Base-by-base conservation (phyloP, 92 coral and sea anemone genomes). In the Isaurus tuberculatus region DNA sequence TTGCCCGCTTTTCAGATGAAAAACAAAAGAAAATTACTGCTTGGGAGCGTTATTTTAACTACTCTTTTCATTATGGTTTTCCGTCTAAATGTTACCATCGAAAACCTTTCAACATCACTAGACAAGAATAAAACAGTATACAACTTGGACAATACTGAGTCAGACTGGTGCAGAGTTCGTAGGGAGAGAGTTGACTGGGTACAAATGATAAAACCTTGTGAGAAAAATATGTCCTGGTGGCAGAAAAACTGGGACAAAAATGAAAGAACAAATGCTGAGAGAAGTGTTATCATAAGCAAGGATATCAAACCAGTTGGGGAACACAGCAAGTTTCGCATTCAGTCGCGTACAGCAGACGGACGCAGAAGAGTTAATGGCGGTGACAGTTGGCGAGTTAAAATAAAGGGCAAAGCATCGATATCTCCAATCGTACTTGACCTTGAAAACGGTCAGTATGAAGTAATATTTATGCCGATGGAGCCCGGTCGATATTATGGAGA, bases 91-190 rank as follows among this genome's bases (percentile, higher is more conserved):
- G 8, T 23, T 20, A 58, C 13, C 4, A 22, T 4, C 5, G 23
- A 60, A 33, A 58, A 22, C 5, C 1, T 34, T 58, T 34, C 27
- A 16, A 4, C 37, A 9, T 16, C 43, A 44, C 2, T 42, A 36
- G 19, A 19, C 3, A 4, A 2, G 14, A 42, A 81, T 34, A 17
- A 51, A 48, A 30, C 79, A 28, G 49, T 25, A 58, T 44, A 15
- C 33, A 31, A 8, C 64, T 2, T 36, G 14, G 79, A 86, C 42
- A 30, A 79, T 20, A 37, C 64, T 27, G 58, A 72, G 80, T 28
- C 43, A 48, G 89, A 91, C 69, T 91, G 94, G 94, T 83, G 88
- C 51, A 83, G 94, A 51, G 77, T 84, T 33, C 84, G 91, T 11
- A 57, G 84, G 9, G 43, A 81, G 29, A 78, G 94, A 31, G 83